Percentiles rank a stretch among this genome's conserved stretches.
Evolutionary conservation across 1,140 invertebrate species (phyloP).

Genomic region (Leptonema lineaticorne): DNA sequence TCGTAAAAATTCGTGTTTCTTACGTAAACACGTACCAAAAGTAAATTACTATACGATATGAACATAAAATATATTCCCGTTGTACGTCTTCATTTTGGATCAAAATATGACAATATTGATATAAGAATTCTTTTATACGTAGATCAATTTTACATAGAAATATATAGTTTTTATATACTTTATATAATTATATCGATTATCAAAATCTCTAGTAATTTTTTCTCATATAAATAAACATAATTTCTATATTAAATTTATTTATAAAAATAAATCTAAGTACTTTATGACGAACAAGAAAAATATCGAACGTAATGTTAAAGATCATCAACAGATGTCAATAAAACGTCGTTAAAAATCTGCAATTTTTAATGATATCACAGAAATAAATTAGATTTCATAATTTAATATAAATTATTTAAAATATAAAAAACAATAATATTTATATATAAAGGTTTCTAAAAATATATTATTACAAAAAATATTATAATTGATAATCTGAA

Average conservation of each 20-base stretch:
- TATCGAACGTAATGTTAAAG: constrained; percentile 2
- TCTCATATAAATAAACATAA: not conserved
- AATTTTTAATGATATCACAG: too few relatives aligned
- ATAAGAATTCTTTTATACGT: too few relatives aligned
- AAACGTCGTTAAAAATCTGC: too few relatives aligned
- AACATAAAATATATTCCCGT: not conserved
- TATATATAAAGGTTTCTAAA: too few relatives aligned
- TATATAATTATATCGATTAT: not conserved
- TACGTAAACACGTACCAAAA: not conserved
- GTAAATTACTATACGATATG: constrained; percentile 15
- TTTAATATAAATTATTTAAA: too few relatives aligned
- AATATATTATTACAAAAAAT: too few relatives aligned
- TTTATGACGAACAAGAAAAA: too few relatives aligned
- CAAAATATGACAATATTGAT: not conserved
- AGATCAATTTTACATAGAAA: not conserved
- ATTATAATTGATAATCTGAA: too few relatives aligned
- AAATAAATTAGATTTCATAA: too few relatives aligned
- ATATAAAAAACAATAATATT: too few relatives aligned
- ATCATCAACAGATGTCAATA: not conserved
- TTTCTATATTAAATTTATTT: not conserved
- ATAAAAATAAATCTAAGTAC: not conserved
- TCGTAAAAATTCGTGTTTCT: not conserved
- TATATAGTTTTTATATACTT: not conserved
- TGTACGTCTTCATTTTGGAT: constrained; percentile 24
- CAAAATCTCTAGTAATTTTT: not conserved